Evolutionary conservation across 2,113 vertebrate species (phyloP).

Genomic region (Tragelaphus buxtoni): DNA sequence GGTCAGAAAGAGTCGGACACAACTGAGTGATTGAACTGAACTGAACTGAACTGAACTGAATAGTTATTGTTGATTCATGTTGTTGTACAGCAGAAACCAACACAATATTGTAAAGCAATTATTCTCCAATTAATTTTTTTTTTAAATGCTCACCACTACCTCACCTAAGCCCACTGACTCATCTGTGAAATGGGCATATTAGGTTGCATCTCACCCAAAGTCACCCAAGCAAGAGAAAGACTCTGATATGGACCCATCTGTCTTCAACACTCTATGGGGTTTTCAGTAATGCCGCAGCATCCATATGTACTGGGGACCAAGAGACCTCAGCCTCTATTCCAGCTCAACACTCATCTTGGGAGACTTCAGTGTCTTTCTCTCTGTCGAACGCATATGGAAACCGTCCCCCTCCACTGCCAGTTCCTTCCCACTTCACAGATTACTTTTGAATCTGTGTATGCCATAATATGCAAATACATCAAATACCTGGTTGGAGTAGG

Average conservation of each 20-base stretch:
- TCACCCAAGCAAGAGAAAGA: neutral
- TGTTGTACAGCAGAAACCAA: neutral
- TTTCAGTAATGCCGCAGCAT: accelerated
- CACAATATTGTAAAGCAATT: neutral
- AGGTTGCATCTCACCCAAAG: neutral
- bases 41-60: too few relatives aligned
- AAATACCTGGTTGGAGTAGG: neutral
- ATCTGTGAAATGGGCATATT: neutral
- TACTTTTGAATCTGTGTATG: neutral
- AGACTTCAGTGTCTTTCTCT: neutral
- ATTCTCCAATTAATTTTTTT: neutral
- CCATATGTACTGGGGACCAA: too few relatives aligned
- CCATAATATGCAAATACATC: neutral
- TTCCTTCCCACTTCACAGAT: neutral
- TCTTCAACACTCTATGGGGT: neutral
- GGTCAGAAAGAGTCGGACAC: accelerated
- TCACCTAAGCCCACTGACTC: neutral
- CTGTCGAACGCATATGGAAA: neutral
- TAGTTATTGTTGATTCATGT: neutral
- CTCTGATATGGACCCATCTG: neutral
- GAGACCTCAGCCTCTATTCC: neutral
- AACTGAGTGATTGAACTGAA: too few relatives aligned
- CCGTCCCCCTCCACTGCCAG: accelerated
- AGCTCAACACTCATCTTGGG: neutral
- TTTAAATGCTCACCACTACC: neutral